Evolutionary conservation across 2,113 vertebrate genomes (phyloP).

Genomic region (Saimiri boliviensis): DNA sequence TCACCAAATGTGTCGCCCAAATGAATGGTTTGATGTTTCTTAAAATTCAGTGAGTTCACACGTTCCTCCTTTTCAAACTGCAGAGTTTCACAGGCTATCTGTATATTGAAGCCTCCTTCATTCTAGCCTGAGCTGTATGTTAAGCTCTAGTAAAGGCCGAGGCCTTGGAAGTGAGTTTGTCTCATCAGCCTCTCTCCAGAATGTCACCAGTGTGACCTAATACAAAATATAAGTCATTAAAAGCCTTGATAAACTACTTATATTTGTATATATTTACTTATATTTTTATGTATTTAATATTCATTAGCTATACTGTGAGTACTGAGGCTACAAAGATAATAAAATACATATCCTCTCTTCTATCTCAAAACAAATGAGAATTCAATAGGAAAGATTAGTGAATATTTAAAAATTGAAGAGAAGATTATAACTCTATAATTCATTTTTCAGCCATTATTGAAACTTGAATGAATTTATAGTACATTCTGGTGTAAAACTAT

Average conservation of each 20-base stretch:
- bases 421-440: neutral
- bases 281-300: constrained; percentile 7
- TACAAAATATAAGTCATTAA: neutral
- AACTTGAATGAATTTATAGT: constrained; percentile 29
- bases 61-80: neutral
- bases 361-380: constrained; percentile 27
- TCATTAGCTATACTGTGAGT: neutral
- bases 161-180: neutral
- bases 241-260: neutral
- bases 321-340: neutral
- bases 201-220: neutral
- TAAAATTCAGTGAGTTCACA: neutral
- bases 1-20: neutral
- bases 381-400: constrained; percentile 41
- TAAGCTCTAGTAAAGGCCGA: neutral
- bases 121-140: neutral
- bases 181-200: neutral
- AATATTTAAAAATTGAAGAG: constrained; percentile 49
- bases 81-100: neutral
- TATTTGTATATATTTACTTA: neutral
- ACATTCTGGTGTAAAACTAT: constrained; percentile 26
- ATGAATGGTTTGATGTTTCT: neutral
- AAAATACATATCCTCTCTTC: neutral
- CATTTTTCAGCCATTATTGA: neutral
- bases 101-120: neutral